Base-by-base conservation (phyloP, 2,888 invertebrate genomes). In the Lasioglossum oenotherae region DNA sequence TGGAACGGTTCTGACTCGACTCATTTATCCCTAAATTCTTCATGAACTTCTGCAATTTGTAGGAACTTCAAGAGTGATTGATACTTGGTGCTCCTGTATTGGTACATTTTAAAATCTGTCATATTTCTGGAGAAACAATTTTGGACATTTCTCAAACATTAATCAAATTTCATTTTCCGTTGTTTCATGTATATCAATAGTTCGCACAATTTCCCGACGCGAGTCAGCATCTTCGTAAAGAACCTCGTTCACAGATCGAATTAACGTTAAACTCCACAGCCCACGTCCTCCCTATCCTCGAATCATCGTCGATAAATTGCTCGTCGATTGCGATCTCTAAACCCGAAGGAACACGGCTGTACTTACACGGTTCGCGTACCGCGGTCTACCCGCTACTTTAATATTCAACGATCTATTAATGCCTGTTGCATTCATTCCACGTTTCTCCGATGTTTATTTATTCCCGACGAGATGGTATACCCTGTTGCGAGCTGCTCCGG, bases 391-490 rank as follows among this genome's bases (percentile, higher is more conserved):
- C 10, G 10, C 10, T 38, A 12, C 5, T 23, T 69, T 23, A 69
- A 69, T 69, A 69, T 69, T 38, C 69, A 19, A 38, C 10, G 69
- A 69, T 69, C 69, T 35, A 38, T 69, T 41, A 71, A n/a, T 71
- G 71, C 38, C 71, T n/a, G n/a, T 41, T 38, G 23, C 41, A 23
- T 35, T 12, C n/a, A 71, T n/a, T 71, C 41, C n/a, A 5, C 41
- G 35, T n/a, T 60, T 16, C 64, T 16, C 31, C 41, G 41, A 41
- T 44, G 60, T 75, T 75, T 46, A 74, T 46, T 27, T 38, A 76
- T 64, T 76, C 27, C 44, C 27, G 27, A 14, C 4, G 60, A 60
- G 64, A 5, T 31, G 44, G 38, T 44, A 76, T 76, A 76, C 14
- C 23, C 75, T 10, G 75, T 64, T 14, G 31, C 27, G 6, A 16